Evolutionary conservation across 2,888 invertebrate species (phyloP).

Genomic region (Bimastos eiseni): DNA sequence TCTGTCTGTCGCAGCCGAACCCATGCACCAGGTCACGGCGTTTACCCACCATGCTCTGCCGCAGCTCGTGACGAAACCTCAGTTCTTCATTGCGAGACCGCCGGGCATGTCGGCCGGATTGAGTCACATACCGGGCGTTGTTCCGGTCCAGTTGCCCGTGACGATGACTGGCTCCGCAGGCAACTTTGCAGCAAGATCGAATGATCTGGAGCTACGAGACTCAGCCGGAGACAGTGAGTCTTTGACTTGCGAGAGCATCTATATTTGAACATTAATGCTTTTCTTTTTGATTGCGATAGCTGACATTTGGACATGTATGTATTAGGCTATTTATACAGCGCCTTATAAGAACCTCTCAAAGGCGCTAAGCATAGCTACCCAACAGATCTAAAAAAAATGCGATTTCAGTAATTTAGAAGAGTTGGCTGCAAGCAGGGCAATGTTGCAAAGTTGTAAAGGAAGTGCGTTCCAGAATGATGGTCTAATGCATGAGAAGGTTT

Average conservation of each 20-base stretch:
- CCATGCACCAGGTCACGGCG: neutral
- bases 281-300: too few relatives aligned
- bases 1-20: neutral
- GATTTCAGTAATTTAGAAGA: too few relatives aligned
- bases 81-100: slow-evolving; percentile 21
- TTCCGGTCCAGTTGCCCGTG: neutral
- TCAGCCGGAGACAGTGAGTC: neutral
- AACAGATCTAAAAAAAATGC: too few relatives aligned
- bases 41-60: slow-evolving; percentile 16
- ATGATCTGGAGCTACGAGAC: neutral
- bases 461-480: too few relatives aligned
- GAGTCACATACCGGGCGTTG: neutral
- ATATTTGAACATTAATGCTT: neutral
- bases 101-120: neutral
- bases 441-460: too few relatives aligned
- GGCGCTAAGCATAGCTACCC: too few relatives aligned
- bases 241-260: neutral
- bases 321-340: too few relatives aligned
- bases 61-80: slow-evolving; percentile 18
- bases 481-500: too few relatives aligned
- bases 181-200: neutral
- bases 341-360: too few relatives aligned
- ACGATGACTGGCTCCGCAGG: neutral
- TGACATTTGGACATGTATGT: too few relatives aligned
- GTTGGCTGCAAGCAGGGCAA: too few relatives aligned